A percentile compares a stretch with the other conserved stretches of the same genome.
phyloP scores from a whole-genome alignment of 1,140 invertebrate species.

The Drosophila subobscura region DNA sequence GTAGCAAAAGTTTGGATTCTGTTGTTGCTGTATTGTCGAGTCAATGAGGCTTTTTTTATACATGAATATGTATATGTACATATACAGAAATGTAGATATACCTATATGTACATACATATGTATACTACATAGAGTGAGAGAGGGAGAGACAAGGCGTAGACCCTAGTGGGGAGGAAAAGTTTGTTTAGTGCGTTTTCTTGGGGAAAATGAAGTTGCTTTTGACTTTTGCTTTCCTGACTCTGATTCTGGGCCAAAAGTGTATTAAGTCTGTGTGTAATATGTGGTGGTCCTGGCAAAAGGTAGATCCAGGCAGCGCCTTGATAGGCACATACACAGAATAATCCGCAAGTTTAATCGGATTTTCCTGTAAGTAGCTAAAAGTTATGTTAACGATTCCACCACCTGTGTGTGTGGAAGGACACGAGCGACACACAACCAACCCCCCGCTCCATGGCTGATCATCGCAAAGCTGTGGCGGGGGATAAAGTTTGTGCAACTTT shows the following conservation, averaged over 20 bases:
- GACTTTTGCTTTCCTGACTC: slow-evolving; percentile 64
- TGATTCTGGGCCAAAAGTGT: slow-evolving; percentile 61
- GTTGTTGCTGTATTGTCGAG: slow-evolving; percentile 63
- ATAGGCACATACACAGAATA: slow-evolving; percentile 16
- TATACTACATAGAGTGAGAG: neutral
- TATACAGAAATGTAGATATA: too few relatives aligned
- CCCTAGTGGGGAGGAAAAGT: slow-evolving; percentile 20
- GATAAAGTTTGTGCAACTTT: slow-evolving; percentile 4
- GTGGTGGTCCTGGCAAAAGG: neutral
- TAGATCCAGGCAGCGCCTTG: neutral
- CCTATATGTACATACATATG: too few relatives aligned
- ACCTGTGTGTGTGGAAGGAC: neutral
- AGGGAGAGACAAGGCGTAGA: neutral
- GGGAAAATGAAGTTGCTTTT: slow-evolving; percentile 70
- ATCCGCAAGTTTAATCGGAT: slow-evolving; percentile 62
- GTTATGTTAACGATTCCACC: slow-evolving; percentile 41
- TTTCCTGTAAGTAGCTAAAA: slow-evolving; percentile 54
- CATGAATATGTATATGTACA: neutral
- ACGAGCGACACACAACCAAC: too few relatives aligned
- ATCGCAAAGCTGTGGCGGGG: slow-evolving; percentile 1
- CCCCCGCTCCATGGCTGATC: too few relatives aligned
- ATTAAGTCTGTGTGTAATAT: slow-evolving; percentile 54
- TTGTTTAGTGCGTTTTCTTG: slow-evolving; percentile 62
- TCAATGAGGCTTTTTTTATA: slow-evolving; percentile 67
- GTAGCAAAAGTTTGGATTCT: slow-evolving; percentile 42